Evolutionary conservation across 2,888 invertebrate species (phyloP).

Genomic region (Metallyticus violacea): DNA sequence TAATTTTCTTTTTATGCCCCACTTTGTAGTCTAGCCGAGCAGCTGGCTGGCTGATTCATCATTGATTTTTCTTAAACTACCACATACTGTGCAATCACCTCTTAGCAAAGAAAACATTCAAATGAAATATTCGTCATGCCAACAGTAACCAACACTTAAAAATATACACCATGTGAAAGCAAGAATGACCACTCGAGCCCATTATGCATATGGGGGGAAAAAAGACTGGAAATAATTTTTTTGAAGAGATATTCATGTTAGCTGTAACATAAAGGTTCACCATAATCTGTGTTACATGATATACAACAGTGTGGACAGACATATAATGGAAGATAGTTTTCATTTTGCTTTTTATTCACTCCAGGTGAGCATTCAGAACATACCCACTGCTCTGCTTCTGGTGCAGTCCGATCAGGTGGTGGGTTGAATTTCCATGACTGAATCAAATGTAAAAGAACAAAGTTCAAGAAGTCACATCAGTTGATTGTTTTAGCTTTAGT

Average conservation of each 20-base stretch:
- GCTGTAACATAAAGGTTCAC: neutral
- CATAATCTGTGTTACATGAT: neutral
- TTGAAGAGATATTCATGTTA: neutral
- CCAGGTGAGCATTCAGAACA: conserved; percentile 23
- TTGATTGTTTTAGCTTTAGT: neutral
- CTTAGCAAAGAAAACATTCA: neutral
- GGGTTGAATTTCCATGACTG: conserved; percentile 40
- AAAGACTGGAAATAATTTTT: neutral
- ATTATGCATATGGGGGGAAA: neutral
- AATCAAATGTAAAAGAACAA: conserved; percentile 17
- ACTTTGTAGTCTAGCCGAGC: too few species aligned
- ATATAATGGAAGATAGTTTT: neutral
- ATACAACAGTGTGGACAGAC: too few species aligned
- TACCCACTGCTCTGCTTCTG: conserved; percentile 40
- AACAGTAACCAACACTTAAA: neutral
- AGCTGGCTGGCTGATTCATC: too few species aligned
- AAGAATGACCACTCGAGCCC: neutral
- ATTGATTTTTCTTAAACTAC: too few species aligned
- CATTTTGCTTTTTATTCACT: neutral
- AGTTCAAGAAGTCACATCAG: neutral
- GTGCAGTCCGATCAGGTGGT: conserved; percentile 37
- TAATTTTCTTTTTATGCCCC: too few species aligned
- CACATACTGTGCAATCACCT: neutral
- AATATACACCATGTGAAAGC: neutral
- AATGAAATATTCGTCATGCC: neutral